Evolutionary conservation across 2,113 vertebrate species (phyloP).

Genomic region (Garra rufa): DNA sequence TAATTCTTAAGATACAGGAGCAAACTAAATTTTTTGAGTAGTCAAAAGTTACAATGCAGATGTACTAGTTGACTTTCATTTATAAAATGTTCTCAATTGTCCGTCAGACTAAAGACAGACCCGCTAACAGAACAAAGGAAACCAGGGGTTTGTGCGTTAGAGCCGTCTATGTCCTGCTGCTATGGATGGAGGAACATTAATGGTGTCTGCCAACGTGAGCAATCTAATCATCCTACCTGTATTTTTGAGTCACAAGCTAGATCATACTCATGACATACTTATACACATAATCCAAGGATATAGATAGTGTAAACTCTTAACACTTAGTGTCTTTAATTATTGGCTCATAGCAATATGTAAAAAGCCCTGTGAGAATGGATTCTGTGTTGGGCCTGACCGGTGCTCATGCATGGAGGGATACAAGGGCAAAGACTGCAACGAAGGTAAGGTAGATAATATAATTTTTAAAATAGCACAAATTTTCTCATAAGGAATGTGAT

Average conservation of each 20-base stretch:
- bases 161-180: constrained; percentile 65
- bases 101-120: constrained; percentile 51
- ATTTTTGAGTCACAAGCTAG: background rate
- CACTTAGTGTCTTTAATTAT: too few species aligned
- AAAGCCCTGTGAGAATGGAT: constrained; percentile 65
- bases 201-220: constrained; percentile 72
- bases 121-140: constrained; percentile 7
- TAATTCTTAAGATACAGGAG: background rate
- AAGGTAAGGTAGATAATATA: constrained; percentile 62
- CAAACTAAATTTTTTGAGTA: background rate
- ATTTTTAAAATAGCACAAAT: background rate
- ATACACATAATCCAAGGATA: too few species aligned
- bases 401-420: constrained; percentile 70
- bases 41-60: background rate
- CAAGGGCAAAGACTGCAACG: constrained; percentile 66
- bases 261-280: too few species aligned
- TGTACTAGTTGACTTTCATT: background rate
- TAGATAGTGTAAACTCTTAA: too few species aligned
- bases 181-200: constrained; percentile 72
- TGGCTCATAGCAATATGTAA: constrained; percentile 63
- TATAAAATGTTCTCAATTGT: constrained; percentile 5
- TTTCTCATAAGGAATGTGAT: background rate
- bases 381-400: constrained; percentile 67
- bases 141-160: constrained; percentile 61
- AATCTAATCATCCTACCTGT: background rate